Evolutionary conservation across 92 coral and sea anemone species (phyloP), one percentile per base, ranked within the genome.

Genomic region (Epizoanthus illoricatus): DNA sequence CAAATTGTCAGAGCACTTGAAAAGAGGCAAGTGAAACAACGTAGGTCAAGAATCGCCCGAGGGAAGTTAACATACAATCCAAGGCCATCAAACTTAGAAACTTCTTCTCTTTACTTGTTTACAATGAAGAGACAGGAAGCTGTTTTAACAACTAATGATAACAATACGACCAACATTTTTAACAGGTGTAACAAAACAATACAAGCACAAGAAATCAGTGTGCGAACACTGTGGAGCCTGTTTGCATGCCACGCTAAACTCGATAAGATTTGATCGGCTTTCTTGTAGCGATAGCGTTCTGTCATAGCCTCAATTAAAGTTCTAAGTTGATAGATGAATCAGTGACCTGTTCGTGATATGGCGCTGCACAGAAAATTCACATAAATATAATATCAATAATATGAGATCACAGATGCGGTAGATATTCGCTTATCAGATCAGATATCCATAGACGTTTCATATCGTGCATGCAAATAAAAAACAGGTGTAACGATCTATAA

Each of bases 1-100:
- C 82, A 78, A 78, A 78, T 63, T 78, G 82, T 78, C 82, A 78
- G 82, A 42, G 18, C 82, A 42, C 82, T 78, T 63, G 82, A 78
- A 21, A 78, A 63, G 67, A 63, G 82, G 71, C 71, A 62, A 78
- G 43, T 70, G 82, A 78, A 43, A 78, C 82, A 42, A 72, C 39
- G 19, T 45, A 63, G 82, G 82, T 78, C 82, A 78, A 78, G 82
- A 62, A 70, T 63, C 2, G 82, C 82, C 82, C 11, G n/a, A 43
- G 82, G 82, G 60, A 78, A 62, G 18, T n/a, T 20, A n/a, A 56
- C 49, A 58, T 15, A 21, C 15, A 42, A 24, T 63, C 67, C 82
- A 47, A 45, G 39, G 60, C 59, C 39, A 56, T 62, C 72, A 78
- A 63, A 21, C 71, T 78, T 42, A 4, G 43, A 64, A 64, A 28